phyloP scores from a whole-genome alignment of 2,113 vertebrate genomes.

The Misgurnus mizolepis region DNA sequence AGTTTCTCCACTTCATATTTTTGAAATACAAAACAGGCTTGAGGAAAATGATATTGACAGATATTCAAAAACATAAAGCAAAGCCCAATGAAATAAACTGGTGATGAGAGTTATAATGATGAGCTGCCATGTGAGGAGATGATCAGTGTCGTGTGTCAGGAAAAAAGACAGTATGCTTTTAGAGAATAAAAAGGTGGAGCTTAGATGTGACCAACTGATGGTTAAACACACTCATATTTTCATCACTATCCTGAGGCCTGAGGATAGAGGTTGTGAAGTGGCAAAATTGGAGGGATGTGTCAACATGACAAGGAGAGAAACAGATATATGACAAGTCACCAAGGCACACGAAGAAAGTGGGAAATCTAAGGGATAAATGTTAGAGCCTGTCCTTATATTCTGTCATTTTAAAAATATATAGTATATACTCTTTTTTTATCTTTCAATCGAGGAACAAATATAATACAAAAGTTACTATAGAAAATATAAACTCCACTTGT shows the following conservation, averaged over 20 bases:
- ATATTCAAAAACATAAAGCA: constrained; percentile 11
- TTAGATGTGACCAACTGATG: neutral
- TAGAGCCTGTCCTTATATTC: constrained; percentile 69
- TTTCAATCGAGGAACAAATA: constrained; percentile 85
- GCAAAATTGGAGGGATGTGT: constrained; percentile 8
- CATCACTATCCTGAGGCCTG: neutral
- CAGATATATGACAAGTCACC: constrained; percentile 82
- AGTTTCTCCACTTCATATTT: constrained; percentile 64
- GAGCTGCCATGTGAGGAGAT: constrained; percentile 72
- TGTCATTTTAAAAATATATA: constrained; percentile 36
- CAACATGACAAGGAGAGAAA: constrained; percentile 59
- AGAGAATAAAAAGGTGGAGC: neutral
- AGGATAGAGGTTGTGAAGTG: constrained; percentile 29
- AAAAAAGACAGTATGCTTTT: neutral
- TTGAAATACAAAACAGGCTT: constrained; percentile 66
- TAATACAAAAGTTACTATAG: constrained; percentile 94
- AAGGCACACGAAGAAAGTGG: constrained; percentile 91
- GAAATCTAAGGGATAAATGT: constrained; percentile 67
- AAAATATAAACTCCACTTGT: constrained; percentile 87
- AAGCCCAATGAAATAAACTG: constrained; percentile 7
- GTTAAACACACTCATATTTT: neutral
- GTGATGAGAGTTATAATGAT: constrained; percentile 27
- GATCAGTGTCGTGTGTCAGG: constrained; percentile 47
- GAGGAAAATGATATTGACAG: constrained; percentile 42
- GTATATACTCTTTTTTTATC: constrained; percentile 64